Conservation (phyloP, 2,797 vertebrate genomes). For the Bucorvus abyssinicus region DNA sequence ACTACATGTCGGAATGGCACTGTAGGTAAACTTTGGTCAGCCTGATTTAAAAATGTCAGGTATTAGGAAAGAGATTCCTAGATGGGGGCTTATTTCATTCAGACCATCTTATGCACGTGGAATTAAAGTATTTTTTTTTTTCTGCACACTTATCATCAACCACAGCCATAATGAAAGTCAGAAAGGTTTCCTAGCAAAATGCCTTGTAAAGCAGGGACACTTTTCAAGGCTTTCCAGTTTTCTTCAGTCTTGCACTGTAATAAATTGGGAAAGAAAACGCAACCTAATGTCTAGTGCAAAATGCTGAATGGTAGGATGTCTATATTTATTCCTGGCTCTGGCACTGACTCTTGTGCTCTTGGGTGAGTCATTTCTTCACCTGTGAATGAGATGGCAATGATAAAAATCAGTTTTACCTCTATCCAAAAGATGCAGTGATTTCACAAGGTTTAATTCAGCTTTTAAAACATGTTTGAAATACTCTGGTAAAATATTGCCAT, state of each 20-base stretch:
- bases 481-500: background rate
- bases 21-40: background rate
- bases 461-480: conserved; percentile 1
- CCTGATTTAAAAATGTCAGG: background rate
- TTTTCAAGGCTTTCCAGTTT: background rate
- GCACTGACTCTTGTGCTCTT: background rate
- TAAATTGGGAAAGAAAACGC: background rate
- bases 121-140: background rate
- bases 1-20: background rate
- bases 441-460: background rate
- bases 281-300: background rate
- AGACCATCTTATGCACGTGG: background rate
- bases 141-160: background rate
- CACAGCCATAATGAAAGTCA: background rate
- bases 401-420: background rate
- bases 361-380: background rate
- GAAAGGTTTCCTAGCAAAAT: background rate
- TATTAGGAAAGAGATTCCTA: background rate
- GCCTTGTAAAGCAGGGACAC: background rate
- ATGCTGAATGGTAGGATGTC: background rate
- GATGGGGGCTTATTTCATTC: background rate
- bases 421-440: background rate
- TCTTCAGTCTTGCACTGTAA: background rate
- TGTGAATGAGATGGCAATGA: background rate
- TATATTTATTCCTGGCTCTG: background rate